Conservation (phyloP, 1,140 invertebrate genomes). For the Drosophila mojavensis region DNA sequence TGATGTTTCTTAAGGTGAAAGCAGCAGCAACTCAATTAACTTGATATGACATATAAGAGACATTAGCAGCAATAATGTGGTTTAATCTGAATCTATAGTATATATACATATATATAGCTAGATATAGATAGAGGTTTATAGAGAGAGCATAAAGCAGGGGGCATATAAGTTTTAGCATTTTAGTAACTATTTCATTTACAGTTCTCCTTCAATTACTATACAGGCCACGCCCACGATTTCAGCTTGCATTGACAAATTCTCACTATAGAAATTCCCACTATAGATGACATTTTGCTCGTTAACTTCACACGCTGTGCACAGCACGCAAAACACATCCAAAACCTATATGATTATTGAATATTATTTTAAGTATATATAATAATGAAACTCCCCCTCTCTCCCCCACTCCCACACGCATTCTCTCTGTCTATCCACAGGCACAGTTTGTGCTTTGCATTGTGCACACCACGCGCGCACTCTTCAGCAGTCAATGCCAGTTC, state of each 20-base stretch:
- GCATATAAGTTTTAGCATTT: too few species aligned
- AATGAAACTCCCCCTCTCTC: slow-evolving; percentile 57
- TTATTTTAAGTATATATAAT: slow-evolving; percentile 2
- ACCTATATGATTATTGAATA: slow-evolving; percentile 3
- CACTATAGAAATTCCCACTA: slow-evolving; percentile 27
- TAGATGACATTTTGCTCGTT: background rate
- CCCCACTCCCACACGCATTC: background rate
- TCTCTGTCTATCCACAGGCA: slow-evolving; percentile 84
- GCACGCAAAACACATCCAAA: background rate
- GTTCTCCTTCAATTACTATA: background rate
- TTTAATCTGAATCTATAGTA: too few species aligned
- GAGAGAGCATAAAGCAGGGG: too few species aligned
- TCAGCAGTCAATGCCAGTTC: slow-evolving; percentile 89
- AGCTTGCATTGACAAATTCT: slow-evolving; percentile 10
- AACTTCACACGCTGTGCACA: background rate
- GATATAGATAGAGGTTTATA: too few species aligned
- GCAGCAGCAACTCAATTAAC: too few species aligned
- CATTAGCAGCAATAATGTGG: too few species aligned
- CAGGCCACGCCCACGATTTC: background rate
- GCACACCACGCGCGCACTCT: slow-evolving; percentile 90
- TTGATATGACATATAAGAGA: too few species aligned
- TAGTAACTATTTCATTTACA: background rate
- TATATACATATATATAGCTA: too few species aligned
- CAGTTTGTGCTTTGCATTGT: slow-evolving; percentile 92
- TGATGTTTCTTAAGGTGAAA: background rate